Evolutionary conservation across 1,140 invertebrate genomes (phyloP).

Genomic region (Calephelis virginiensis): DNA sequence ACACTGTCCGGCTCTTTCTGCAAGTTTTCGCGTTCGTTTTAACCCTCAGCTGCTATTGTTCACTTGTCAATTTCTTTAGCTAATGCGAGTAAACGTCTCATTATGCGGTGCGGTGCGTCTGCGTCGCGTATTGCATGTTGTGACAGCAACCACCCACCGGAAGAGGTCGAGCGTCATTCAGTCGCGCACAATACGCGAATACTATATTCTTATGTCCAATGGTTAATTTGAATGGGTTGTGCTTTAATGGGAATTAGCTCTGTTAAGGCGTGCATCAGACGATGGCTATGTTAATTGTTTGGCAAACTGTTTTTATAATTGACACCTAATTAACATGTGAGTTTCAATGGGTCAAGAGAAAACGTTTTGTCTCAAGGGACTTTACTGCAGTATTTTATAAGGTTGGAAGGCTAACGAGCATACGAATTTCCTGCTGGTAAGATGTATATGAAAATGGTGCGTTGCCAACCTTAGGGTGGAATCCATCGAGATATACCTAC

Average conservation of each 20-base stretch:
- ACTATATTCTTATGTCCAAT: conserved; percentile 69
- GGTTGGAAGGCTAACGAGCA: too few species aligned
- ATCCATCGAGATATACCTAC: too few species aligned
- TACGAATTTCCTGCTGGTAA: too few species aligned
- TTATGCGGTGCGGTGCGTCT: conserved; percentile 74
- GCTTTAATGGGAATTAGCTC: conserved; percentile 72
- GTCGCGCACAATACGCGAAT: conserved; percentile 72
- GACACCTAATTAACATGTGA: neutral
- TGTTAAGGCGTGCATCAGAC: conserved; percentile 40
- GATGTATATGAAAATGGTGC: too few species aligned
- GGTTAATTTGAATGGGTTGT: conserved; percentile 76
- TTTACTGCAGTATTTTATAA: neutral
- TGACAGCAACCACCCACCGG: conserved; percentile 77
- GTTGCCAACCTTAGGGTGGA: too few species aligned
- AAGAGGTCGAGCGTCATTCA: conserved; percentile 75
- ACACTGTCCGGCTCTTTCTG: conserved; percentile 77
- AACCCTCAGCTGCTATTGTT: conserved; percentile 72
- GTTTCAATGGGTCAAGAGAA: conserved; percentile 3
- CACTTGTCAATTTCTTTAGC: conserved; percentile 78
- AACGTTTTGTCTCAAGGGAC: conserved; percentile 2
- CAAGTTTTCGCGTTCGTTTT: conserved; percentile 69
- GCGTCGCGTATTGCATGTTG: conserved; percentile 74
- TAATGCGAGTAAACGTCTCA: conserved; percentile 78
- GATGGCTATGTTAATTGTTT: neutral
- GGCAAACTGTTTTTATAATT: conserved; percentile 4